Evolutionary conservation across 1,140 invertebrate species (phyloP).

Genomic region (Drosophila melanogaster): Release_6_plus_ISO1_MT NC_004354.4:1205001-1205500

Average conservation of each 20-base stretch:
- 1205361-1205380: conserved; percentile 4
- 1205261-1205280: background rate
- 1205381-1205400: conserved; percentile 3
- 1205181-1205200: conserved; percentile 38
- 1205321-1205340: conserved; percentile 20
- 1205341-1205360: background rate
- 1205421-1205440: background rate
- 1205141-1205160: background rate
- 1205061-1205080: background rate
- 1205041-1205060: conserved; percentile 19
- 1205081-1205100: background rate
- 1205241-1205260: no score
- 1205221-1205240: conserved; percentile 19
- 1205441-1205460: background rate
- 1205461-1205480: background rate
- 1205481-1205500: background rate
- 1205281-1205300: background rate
- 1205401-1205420: conserved; percentile 31
- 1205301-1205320: conserved; percentile 20
- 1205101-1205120: conserved; percentile 17
- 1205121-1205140: conserved; percentile 11
- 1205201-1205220: conserved; percentile 63
- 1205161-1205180: background rate
- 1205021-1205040: conserved; percentile 29
- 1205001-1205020: conserved; percentile 63